These are phyloP conservation scores for Magallana ariakensis DNA, from an alignment of 1,140 invertebrate species.

Conservation along the genomic window DNA sequence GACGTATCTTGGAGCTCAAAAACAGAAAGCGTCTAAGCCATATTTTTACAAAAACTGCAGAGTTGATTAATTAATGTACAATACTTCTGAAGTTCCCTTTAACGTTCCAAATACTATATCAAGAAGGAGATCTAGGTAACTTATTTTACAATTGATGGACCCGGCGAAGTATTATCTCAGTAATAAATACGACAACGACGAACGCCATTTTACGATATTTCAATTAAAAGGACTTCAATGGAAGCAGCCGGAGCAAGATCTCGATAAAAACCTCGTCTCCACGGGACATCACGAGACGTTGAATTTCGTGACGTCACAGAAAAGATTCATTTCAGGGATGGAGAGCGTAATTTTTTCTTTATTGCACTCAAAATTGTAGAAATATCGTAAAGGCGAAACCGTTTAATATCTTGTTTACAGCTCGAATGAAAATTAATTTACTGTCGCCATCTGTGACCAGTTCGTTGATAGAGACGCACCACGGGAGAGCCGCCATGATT, in stretches of 20 bases:
- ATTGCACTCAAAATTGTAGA: slow-evolving; percentile 22
- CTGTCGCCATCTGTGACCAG: slow-evolving; percentile 32
- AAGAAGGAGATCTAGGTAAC: too few relatives aligned
- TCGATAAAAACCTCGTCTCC: slow-evolving; percentile 22
- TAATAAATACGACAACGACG: too few relatives aligned
- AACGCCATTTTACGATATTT: too few relatives aligned
- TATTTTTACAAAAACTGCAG: too few relatives aligned
- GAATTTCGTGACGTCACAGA: slow-evolving; percentile 22
- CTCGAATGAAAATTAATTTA: slow-evolving; percentile 39
- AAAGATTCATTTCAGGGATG: neutral
- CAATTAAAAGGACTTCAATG: neutral
- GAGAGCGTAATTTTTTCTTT: neutral
- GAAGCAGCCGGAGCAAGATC: slow-evolving; percentile 18
- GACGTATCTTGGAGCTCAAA: too few relatives aligned
- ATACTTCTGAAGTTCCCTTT: too few relatives aligned
- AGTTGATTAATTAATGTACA: too few relatives aligned
- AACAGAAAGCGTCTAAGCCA: too few relatives aligned
- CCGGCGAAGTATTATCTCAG: too few relatives aligned
- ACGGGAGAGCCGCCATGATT: neutral
- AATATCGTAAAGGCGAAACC: slow-evolving; percentile 33
- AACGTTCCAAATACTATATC: too few relatives aligned
- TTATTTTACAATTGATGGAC: too few relatives aligned
- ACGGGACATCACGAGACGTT: slow-evolving; percentile 15
- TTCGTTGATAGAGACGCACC: slow-evolving; percentile 5
- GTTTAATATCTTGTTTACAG: slow-evolving; percentile 35